Percentiles rank a stretch among this genome's conserved stretches.
Conservation (phyloP, 1,140 invertebrate species). For the Eurosta solidaginis region DNA sequence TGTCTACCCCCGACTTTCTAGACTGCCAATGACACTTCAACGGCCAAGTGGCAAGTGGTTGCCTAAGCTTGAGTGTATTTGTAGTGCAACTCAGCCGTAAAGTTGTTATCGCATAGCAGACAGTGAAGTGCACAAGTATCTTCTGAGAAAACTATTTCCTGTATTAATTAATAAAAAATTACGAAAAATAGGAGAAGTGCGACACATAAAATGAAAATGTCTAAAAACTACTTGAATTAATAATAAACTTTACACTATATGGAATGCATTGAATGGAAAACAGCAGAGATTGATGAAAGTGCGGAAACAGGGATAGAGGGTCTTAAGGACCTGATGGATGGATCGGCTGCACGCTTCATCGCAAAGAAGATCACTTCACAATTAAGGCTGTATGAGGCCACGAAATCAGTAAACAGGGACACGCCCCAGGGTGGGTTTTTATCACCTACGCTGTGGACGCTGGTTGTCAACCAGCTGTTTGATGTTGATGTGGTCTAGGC, state of each 20-base stretch:
- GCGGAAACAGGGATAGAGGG: background rate
- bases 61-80: background rate
- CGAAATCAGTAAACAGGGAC: too few species aligned
- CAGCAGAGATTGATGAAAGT: background rate
- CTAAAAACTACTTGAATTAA: background rate
- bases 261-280: background rate
- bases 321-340: too few species aligned
- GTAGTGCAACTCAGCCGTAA: background rate
- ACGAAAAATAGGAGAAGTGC: background rate
- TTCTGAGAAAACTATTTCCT: constrained; percentile 4
- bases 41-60: background rate
- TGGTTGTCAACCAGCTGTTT: too few species aligned
- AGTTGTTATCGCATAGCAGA: background rate
- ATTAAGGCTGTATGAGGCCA: too few species aligned
- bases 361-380: too few species aligned
- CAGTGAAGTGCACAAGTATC: background rate
- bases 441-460: too few species aligned
- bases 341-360: too few species aligned
- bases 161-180: constrained; percentile 5
- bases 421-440: too few species aligned
- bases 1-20: background rate
- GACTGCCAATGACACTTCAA: background rate
- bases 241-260: constrained; percentile 29
- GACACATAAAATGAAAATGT: background rate
- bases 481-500: too few species aligned